Conservation (phyloP, 1,140 invertebrate genomes). For the Orchestia grillus region DNA sequence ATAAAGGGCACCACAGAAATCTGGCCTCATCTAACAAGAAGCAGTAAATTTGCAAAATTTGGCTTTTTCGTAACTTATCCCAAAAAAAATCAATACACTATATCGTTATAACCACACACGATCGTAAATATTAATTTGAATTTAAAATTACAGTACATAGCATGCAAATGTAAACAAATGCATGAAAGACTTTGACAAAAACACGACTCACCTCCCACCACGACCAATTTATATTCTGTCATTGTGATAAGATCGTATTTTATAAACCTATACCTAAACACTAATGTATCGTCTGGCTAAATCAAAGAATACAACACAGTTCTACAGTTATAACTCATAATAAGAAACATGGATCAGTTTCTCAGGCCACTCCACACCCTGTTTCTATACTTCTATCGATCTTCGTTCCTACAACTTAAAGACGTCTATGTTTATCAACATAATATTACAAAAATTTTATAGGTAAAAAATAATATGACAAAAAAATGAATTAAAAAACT, state of each 20-base stretch:
- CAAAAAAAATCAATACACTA: too few relatives aligned
- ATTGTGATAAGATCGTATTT: slow-evolving; percentile 69
- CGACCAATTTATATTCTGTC: slow-evolving; percentile 78
- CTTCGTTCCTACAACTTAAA: slow-evolving; percentile 41
- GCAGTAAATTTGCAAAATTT: too few relatives aligned
- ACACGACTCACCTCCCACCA: slow-evolving; percentile 75
- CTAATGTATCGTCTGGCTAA: slow-evolving; percentile 5
- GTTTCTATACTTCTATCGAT: slow-evolving; percentile 52
- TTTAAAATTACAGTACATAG: not conserved
- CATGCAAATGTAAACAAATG: slow-evolving; percentile 31
- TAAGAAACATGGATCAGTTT: slow-evolving; percentile 49
- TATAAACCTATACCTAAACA: slow-evolving; percentile 22
- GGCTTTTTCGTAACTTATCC: too few relatives aligned
- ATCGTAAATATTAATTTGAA: not conserved
- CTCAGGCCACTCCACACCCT: slow-evolving; percentile 39
- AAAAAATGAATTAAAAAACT: not conserved
- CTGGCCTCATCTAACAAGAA: too few relatives aligned
- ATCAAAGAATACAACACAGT: not conserved
- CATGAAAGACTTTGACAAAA: slow-evolving; percentile 41
- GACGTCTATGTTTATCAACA: slow-evolving; percentile 39
- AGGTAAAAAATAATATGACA: not conserved
- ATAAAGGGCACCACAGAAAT: too few relatives aligned
- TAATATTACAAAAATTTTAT: not conserved
- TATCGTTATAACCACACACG: too few relatives aligned
- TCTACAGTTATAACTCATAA: slow-evolving; percentile 48